Evolutionary conservation across 1,140 invertebrate genomes (phyloP), one percentile per base, ranked within the genome.

Genomic region (Cotesia vestalis): DNA sequence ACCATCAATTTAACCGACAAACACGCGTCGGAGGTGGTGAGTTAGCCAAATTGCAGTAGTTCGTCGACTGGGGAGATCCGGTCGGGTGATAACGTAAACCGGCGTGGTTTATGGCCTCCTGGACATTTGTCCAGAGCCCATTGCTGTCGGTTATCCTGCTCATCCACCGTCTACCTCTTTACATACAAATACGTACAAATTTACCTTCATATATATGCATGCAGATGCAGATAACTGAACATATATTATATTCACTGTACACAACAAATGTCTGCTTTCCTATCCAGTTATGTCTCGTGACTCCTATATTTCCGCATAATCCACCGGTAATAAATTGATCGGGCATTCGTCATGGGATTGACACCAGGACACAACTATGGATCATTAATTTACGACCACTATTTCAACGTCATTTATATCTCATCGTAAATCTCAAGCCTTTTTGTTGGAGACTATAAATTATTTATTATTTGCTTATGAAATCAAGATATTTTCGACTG

Each of bases 61-160:
- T 76, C 71, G 70, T 75, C 76, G 78, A 70, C 74, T 75, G 52
- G 71, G 74, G 76, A 81, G 78, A 80, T 81, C 69, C 75, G 77
- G 72, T 76, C 57, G 74, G 70, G 69, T 73, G 78, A 81, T 81
- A 80, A 78, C 76, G 76, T 71, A 79, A 80, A 80, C 78, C 78
- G 71, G 76, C 67, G 78, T 81, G 80, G 80, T 80, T 81, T 81
- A 81, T 81, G 77, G 78, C 73, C 78, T 75, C 73, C 76, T 76
- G 76, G 77, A 74, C 77, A 75, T 71, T 75, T 75, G 74, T 75
- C 72, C 71, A 57, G 17, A 6, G 34, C 59, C 70, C 38, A 17
- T 20, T 12, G 52, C 60, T 36, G 55, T 60, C 11, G 8, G 17
- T 53, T 72, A 36, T 53, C 66, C 52, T 34, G 51, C 12, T 55